Evolutionary conservation across 2,888 invertebrate species (phyloP), one percentile per base, ranked within the genome.

Genomic region (Ligdia adustata): DNA sequence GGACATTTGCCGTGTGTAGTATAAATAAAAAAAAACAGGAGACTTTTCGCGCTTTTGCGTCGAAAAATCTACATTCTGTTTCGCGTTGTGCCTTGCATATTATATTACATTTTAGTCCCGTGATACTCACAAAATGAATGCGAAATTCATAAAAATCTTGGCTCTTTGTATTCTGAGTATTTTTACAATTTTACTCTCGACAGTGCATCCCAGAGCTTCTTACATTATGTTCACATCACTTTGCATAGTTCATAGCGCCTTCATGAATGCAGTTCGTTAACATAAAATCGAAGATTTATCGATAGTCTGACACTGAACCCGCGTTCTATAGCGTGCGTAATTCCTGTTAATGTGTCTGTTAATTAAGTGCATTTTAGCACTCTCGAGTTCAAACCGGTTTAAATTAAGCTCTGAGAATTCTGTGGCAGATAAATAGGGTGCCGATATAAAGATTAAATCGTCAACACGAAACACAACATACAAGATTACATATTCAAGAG

Each of bases 331-430:
- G 39, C 27, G 28, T 34, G 39, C 24, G 28, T 48, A 28, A 41
- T 44, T 49, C 39, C 16, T 44, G 46, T 46, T 54, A 52, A 51
- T 54, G 49, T 39, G n/a, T 39, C 39, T 39, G 42, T 50, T 56
- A 52, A 52, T 52, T 47, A 55, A 43, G 35, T 27, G 13, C 16
- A 35, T 55, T 50, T 44, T 40, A 50, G 33, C 35, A 14, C 39
- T 44, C 35, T 32, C 16, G 26, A 24, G 26, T 9, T 7, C 18
- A 11, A 33, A 40, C 33, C 35, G 31, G 45, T 38, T 32, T 20
- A 20, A 32, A 20, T 18, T 9, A 16, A 45, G 18, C 12, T n/a
- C 20, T 14, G 7, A 41, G 35, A 40, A 16, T 26, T 44, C 35
- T 14, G 38, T 29, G 28, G 22, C 37, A 33, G 33, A 33, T 49